These are phyloP conservation scores for Poeciliopsis infans DNA, from an alignment of 2,797 vertebrate genomes.

Conservation along the genomic window DNA sequence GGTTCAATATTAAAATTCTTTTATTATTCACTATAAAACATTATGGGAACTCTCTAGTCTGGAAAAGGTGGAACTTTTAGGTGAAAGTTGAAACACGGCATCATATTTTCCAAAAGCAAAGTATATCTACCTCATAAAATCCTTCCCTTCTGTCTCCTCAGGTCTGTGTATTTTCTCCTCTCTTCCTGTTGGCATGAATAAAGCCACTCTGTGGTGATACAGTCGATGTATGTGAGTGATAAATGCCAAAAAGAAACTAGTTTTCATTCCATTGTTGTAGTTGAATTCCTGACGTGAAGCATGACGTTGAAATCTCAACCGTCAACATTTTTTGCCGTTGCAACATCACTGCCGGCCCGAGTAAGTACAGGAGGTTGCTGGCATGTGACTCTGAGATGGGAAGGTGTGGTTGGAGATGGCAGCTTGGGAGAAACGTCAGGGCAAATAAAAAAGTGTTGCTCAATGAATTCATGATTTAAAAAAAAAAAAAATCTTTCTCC, in stretches of 20 bases:
- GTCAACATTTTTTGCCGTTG: constrained; percentile 62
- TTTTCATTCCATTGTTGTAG: constrained; percentile 15
- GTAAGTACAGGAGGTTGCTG: constrained; percentile 19
- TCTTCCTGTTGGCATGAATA: constrained; percentile 43
- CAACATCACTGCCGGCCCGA: constrained; percentile 1
- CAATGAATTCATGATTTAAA: neutral
- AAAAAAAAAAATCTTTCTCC: neutral
- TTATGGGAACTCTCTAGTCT: neutral
- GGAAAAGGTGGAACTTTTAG: neutral
- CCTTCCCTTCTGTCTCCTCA: constrained; percentile 42
- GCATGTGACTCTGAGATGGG: neutral
- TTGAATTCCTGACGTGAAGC: constrained; percentile 20
- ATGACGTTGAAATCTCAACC: constrained; percentile 40
- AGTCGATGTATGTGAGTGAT: constrained; percentile 3
- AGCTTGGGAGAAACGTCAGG: neutral
- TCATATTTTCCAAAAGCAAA: constrained; percentile 15
- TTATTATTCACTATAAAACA: neutral
- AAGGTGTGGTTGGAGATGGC: constrained; percentile 16
- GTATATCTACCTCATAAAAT: constrained; percentile 53
- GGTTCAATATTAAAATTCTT: neutral
- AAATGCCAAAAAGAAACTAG: constrained; percentile 17
- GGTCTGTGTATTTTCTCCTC: constrained; percentile 21
- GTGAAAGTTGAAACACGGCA: neutral
- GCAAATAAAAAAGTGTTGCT: neutral
- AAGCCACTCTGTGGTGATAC: constrained; percentile 6